Evolutionary conservation across 2,888 invertebrate genomes (phyloP).

Genomic region (Phytoseiulus persimilis): DNA sequence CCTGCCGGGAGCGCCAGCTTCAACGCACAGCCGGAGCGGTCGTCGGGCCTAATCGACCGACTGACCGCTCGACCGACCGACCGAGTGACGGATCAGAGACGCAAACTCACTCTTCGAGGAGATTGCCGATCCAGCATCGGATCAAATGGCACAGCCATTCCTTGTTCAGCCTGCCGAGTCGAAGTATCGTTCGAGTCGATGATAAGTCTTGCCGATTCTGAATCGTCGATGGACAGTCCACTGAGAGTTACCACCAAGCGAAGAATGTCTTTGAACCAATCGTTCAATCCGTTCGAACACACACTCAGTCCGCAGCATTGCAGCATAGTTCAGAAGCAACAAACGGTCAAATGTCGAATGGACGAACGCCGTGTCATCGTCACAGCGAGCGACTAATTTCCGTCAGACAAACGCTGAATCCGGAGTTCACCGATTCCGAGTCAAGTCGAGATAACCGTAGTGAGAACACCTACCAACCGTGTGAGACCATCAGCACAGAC

Average conservation of each 20-base stretch:
- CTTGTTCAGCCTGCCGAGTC: neutral
- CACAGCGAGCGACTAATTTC: neutral
- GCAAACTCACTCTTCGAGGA: neutral
- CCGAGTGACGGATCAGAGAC: neutral
- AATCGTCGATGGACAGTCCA: neutral
- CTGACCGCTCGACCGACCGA: neutral
- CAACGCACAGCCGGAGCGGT: neutral
- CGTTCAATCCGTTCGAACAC: neutral
- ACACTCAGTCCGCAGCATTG: neutral
- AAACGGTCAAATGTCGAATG: neutral
- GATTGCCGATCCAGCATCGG: neutral
- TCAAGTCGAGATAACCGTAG: neutral
- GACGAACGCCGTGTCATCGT: neutral
- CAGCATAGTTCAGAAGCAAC: neutral
- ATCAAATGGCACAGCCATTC: neutral
- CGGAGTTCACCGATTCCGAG: neutral
- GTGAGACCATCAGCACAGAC: neutral
- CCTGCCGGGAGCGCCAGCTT: neutral
- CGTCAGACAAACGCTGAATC: neutral
- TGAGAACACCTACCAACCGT: neutral
- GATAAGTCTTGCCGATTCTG: neutral
- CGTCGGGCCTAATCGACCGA: neutral
- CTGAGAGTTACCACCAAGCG: neutral
- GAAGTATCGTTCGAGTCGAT: neutral
- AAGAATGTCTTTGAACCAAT: neutral